These are phyloP conservation scores for Biston betularia DNA, from an alignment of 2,888 invertebrate genomes.

Conservation along the genomic window DNA sequence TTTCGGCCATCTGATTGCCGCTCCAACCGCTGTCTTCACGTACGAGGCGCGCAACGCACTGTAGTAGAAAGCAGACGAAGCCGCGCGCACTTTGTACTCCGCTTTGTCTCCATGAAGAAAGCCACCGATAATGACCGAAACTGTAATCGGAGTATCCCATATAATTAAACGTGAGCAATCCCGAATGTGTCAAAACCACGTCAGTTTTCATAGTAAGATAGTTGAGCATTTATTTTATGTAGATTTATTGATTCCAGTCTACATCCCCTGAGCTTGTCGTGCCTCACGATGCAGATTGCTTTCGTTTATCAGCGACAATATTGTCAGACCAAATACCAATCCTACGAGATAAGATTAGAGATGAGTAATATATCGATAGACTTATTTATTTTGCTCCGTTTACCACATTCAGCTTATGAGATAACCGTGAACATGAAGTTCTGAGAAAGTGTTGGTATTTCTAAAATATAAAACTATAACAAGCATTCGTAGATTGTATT, in stretches of 20 bases:
- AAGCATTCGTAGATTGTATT: slow-evolving; percentile 27
- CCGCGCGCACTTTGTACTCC: too few species aligned
- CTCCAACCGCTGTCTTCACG: too few species aligned
- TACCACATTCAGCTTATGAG: background rate
- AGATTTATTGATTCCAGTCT: background rate
- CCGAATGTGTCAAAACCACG: too few species aligned
- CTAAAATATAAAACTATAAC: slow-evolving; percentile 46
- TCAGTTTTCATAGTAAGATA: too few species aligned
- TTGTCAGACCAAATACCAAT: slow-evolving; percentile 31
- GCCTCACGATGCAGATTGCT: slow-evolving; percentile 11
- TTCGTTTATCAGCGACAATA: slow-evolving; percentile 32
- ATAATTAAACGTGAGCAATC: too few species aligned
- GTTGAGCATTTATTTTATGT: too few species aligned
- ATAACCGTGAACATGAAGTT: slow-evolving; percentile 1
- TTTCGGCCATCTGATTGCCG: too few species aligned
- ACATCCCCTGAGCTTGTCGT: background rate
- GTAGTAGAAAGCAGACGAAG: too few species aligned
- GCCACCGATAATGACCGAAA: too few species aligned
- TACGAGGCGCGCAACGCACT: too few species aligned
- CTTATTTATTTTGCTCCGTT: slow-evolving; percentile 3
- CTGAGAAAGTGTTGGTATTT: slow-evolving; percentile 2
- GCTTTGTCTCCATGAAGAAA: too few species aligned
- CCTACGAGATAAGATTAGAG: slow-evolving; percentile 37
- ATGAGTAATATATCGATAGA: slow-evolving; percentile 17
- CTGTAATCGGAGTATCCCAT: too few species aligned